A percentile compares a stretch with the other conserved stretches of the same genome.
These are phyloP conservation scores for Trachelus tabidus DNA, from an alignment of 2,888 invertebrate genomes.

Conservation along the genomic window DNA sequence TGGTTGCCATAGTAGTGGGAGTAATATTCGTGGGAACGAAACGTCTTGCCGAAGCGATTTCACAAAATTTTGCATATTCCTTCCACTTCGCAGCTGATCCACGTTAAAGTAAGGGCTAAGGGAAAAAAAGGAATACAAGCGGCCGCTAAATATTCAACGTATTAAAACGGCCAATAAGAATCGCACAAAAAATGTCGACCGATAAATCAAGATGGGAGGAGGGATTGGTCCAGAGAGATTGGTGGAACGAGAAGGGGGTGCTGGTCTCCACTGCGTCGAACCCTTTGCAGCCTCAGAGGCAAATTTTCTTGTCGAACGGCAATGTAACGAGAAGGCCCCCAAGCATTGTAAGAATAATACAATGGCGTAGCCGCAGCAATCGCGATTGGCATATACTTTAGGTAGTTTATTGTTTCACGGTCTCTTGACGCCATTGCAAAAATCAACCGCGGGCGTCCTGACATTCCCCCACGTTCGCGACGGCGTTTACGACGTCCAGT, in stretches of 20 bases:
- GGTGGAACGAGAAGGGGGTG: conserved; percentile 12
- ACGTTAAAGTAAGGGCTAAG: neutral
- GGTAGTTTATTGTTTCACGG: neutral
- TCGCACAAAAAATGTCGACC: conserved; percentile 52
- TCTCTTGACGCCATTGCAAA: conserved; percentile 40
- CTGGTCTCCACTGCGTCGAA: neutral
- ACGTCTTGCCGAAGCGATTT: neutral
- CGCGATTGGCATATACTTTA: neutral
- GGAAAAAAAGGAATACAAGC: neutral
- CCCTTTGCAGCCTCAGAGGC: conserved; percentile 35
- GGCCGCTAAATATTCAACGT: conserved; percentile 40
- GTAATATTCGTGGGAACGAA: neutral
- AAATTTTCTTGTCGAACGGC: conserved; percentile 53
- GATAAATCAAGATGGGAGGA: conserved; percentile 49
- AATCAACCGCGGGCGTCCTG: conserved; percentile 37
- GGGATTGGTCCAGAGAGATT: neutral
- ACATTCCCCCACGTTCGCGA: conserved; percentile 48
- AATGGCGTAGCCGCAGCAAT: neutral
- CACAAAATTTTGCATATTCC: neutral
- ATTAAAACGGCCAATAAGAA: conserved; percentile 59
- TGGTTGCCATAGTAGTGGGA: neutral
- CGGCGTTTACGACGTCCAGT: neutral
- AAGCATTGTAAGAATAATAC: conserved; percentile 8
- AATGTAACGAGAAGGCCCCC: conserved; percentile 37
- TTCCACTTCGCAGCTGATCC: neutral